Evolutionary conservation across 2,888 invertebrate species (phyloP).

Genomic region (Atethmia centrago): DNA sequence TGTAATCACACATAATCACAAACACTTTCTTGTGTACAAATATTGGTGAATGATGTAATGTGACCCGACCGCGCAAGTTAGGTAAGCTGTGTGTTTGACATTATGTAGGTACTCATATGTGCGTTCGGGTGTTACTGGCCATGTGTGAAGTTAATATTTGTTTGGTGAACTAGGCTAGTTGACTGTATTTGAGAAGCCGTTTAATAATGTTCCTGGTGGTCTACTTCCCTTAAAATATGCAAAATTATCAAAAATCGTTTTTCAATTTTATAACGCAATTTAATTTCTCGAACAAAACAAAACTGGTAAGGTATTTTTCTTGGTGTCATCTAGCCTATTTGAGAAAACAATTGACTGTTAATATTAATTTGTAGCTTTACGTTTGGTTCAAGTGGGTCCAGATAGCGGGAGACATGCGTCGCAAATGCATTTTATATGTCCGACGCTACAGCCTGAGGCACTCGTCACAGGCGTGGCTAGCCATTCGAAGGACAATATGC

Average conservation of each 20-base stretch:
- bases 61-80: constrained; percentile 50
- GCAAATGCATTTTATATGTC: neutral
- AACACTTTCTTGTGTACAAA: constrained; percentile 51
- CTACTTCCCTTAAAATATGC: neutral
- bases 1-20: constrained; percentile 24
- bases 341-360: constrained; percentile 10
- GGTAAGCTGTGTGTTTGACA: constrained; percentile 48
- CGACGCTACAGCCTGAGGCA: neutral
- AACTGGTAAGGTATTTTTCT: neutral
- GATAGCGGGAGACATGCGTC: neutral
- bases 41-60: constrained; percentile 51
- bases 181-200: neutral
- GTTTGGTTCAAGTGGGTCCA: too few relatives aligned
- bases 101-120: constrained; percentile 17
- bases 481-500: neutral
- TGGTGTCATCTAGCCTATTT: neutral
- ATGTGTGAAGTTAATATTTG: constrained; percentile 44
- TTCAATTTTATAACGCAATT: neutral
- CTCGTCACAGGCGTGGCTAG: neutral
- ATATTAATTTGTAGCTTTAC: constrained; percentile 1
- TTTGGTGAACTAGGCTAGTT: neutral
- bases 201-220: neutral
- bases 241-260: neutral
- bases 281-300: neutral
- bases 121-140: constrained; percentile 28